A percentile compares a stretch with the other conserved stretches of the same genome.
phyloP scores from a whole-genome alignment of 2,888 invertebrate genomes.

The Operophtera brumata region DNA sequence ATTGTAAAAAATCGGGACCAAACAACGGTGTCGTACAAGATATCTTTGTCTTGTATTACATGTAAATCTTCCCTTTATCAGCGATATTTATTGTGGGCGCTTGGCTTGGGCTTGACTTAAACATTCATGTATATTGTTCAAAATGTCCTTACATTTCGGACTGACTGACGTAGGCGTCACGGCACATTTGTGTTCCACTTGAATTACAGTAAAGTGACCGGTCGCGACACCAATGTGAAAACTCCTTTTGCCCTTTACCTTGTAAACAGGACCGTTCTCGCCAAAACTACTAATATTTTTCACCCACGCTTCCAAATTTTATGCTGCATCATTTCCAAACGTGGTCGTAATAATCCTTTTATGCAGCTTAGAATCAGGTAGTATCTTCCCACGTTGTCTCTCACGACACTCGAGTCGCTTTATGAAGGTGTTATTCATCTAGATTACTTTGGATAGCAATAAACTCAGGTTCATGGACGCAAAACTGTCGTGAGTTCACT shows the following conservation, averaged over 20 bases:
- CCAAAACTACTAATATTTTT: slow-evolving; percentile 56
- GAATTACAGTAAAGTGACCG: slow-evolving; percentile 55
- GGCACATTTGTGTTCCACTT: slow-evolving; percentile 60
- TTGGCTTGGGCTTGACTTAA: slow-evolving; percentile 64
- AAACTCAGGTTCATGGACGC: slow-evolving; percentile 67
- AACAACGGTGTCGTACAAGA: slow-evolving; percentile 57
- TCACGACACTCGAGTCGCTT: slow-evolving; percentile 58
- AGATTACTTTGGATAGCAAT: slow-evolving; percentile 67
- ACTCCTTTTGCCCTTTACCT: slow-evolving; percentile 55
- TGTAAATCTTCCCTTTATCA: slow-evolving; percentile 70
- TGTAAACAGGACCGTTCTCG: slow-evolving; percentile 38
- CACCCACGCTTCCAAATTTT: slow-evolving; percentile 67
- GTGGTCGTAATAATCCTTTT: slow-evolving; percentile 27
- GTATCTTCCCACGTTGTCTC: slow-evolving; percentile 62
- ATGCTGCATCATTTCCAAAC: slow-evolving; percentile 52
- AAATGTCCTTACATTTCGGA: slow-evolving; percentile 56
- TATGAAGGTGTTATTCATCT: slow-evolving; percentile 71
- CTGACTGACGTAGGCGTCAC: slow-evolving; percentile 73
- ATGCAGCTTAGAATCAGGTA: slow-evolving; percentile 43
- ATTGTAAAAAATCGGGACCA: slow-evolving; percentile 51
- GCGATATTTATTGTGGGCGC: slow-evolving; percentile 71
- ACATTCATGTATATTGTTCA: slow-evolving; percentile 67
- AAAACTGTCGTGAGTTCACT: slow-evolving; percentile 52
- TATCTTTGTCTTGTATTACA: slow-evolving; percentile 59
- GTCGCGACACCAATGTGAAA: slow-evolving; percentile 42